Conservation (phyloP, 2,888 invertebrate species). For the Cyrtodaria siliqua region DNA sequence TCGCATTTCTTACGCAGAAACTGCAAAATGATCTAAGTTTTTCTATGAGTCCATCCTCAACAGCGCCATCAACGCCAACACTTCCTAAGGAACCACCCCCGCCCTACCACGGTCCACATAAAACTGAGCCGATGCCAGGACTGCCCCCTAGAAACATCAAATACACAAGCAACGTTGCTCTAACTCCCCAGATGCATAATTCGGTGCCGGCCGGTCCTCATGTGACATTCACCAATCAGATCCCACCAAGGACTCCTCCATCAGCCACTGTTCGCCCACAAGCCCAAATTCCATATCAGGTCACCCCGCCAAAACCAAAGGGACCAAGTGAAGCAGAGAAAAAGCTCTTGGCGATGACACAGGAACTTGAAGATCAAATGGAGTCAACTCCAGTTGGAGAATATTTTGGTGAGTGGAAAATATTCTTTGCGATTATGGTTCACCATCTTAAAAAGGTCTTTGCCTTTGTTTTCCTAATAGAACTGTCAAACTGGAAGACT, state of each 20-base stretch:
- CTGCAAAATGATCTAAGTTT: conserved; percentile 78
- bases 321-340: conserved; percentile 82
- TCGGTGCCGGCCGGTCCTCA: conserved; percentile 29
- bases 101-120: conserved; percentile 85
- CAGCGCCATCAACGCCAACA: conserved; percentile 55
- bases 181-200: conserved; percentile 50
- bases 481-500: no score
- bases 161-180: conserved; percentile 49
- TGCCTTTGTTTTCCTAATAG: no score
- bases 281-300: conserved; percentile 73
- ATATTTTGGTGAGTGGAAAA: conserved; percentile 95
- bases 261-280: conserved; percentile 63
- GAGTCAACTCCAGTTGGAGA: conserved; percentile 98
- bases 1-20: conserved; percentile 83
- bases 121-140: conserved; percentile 77
- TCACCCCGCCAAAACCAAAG: conserved; percentile 74
- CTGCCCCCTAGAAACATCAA: conserved; percentile 63
- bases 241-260: conserved; percentile 58
- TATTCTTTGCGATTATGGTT: no score
- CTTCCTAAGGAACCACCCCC: conserved; percentile 78
- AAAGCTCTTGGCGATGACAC: conserved; percentile 83
- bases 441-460: no score
- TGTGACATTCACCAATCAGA: conserved; percentile 20
- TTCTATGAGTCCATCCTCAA: conserved; percentile 65
- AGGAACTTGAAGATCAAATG: conserved; percentile 88